Base-by-base conservation (phyloP, 2,888 invertebrate genomes). In the Gastracanthus pulcherrimus region DNA sequence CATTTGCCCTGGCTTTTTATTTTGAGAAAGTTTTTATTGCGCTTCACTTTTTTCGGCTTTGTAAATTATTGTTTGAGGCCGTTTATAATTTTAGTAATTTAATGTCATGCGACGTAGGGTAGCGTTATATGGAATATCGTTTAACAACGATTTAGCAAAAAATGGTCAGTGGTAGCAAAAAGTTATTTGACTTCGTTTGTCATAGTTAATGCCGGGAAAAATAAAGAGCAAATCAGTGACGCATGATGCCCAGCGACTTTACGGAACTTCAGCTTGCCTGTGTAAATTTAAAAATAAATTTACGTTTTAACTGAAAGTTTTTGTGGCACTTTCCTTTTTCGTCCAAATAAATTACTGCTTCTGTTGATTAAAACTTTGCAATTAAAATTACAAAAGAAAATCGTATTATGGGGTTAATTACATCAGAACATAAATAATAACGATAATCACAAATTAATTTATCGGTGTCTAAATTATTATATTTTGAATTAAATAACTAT, bases 1-100 rank as follows among this genome's bases (percentile, higher is more conserved):
- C 36, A 34, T 41, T 41, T 19, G 2, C 34, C 11, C n/a, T 16
- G 11, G 2, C 36, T 19, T 70, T 70, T 19, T 55, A 38, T 55
- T 55, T 45, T 26, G 31, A 31, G 34, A 62, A 45, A 62, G 45
- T 74, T 74, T 55, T 74, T 62, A 74, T 74, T 60, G 3, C 58
- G 64, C 36, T 19, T 9, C 16, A 13, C 41, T 58, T 58, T 60
- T 31, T 60, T n/a, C 26, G 31, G n/a, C n/a, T 4, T n/a, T 26
- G n/a, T 31, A 60, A 31, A 55, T 70, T 51, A 70, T 48, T 34
- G 11, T 29, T 72, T 60, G 7, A 7, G 11, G 9, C 36, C 29
- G 29, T 72, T 60, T 41, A n/a, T 16, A 41, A 70, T 71, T 71
- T 29, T 41, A 3, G 41, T 41, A 16, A 41, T 41, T 41, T 41